Evolutionary conservation across 2,888 invertebrate genomes (phyloP).

Genomic region (Oconnorella tubifera): DNA sequence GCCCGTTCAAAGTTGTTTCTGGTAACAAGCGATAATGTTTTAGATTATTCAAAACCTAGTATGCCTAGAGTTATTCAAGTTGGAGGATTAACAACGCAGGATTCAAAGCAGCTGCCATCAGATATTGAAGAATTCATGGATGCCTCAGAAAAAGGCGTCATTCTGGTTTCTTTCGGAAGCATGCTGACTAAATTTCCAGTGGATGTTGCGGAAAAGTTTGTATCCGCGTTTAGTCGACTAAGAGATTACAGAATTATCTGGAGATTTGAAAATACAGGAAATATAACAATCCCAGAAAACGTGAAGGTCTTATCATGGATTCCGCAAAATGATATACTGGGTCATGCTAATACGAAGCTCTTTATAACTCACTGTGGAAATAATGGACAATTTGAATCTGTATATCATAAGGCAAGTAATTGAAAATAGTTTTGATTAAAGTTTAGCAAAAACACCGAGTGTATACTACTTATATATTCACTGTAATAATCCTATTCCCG

Average conservation of each 20-base stretch:
- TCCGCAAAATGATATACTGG: slow-evolving; percentile 20
- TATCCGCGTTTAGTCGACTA: slow-evolving; percentile 12
- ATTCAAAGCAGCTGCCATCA: slow-evolving; percentile 1
- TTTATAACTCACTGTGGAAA: slow-evolving; percentile 24
- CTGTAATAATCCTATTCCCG: no score
- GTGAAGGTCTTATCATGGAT: slow-evolving; percentile 15
- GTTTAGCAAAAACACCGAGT: no score
- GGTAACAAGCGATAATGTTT: background rate
- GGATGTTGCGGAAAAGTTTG: background rate
- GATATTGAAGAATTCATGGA: slow-evolving; percentile 7
- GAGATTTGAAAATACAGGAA: slow-evolving; percentile 7
- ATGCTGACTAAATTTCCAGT: slow-evolving; percentile 8
- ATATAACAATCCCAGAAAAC: slow-evolving; percentile 10
- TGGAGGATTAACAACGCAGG: slow-evolving; percentile 1
- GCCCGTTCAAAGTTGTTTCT: slow-evolving; percentile 3
- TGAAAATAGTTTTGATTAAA: no score
- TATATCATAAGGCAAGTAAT: slow-evolving; percentile 16
- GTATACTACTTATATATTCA: no score
- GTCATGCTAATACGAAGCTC: slow-evolving; percentile 7
- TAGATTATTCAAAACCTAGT: slow-evolving; percentile 2
- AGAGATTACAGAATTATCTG: slow-evolving; percentile 13
- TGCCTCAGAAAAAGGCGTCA: slow-evolving; percentile 1
- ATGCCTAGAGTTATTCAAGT: background rate
- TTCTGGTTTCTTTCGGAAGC: slow-evolving; percentile 15
- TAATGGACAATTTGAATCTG: slow-evolving; percentile 21